phyloP scores from a whole-genome alignment of 2,113 vertebrate genomes.

The Hypanus sabinus region DNA sequence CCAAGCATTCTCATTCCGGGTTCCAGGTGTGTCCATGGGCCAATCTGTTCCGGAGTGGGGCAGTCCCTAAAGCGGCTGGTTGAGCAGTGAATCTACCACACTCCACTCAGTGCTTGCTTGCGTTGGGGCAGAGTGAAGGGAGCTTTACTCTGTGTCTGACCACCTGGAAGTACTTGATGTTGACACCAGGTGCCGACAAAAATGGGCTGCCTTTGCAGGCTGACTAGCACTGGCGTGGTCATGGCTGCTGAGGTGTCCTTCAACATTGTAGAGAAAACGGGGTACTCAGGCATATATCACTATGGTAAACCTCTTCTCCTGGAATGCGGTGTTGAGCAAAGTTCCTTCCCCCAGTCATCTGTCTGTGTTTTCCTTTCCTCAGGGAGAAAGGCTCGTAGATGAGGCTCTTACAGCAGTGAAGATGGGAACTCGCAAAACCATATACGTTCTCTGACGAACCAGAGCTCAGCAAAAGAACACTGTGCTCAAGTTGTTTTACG shows the following conservation, averaged over 20 bases:
- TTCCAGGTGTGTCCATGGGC: background rate
- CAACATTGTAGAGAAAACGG: constrained; percentile 16
- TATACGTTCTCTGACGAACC: constrained; percentile 11
- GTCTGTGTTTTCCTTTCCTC: constrained; percentile 34
- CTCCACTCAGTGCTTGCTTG: background rate
- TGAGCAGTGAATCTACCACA: background rate
- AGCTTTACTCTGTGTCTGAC: constrained; percentile 16
- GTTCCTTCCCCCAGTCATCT: constrained; percentile 21
- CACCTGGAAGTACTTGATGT: constrained; percentile 16
- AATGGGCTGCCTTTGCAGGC: background rate
- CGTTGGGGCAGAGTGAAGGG: constrained; percentile 19
- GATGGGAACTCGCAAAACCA: constrained; percentile 27
- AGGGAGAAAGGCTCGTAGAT: constrained; percentile 30
- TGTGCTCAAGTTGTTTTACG: constrained; percentile 10
- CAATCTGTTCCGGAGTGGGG: background rate
- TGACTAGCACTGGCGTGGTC: background rate
- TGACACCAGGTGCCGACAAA: background rate
- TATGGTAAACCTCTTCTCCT: constrained; percentile 20
- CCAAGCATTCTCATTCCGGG: background rate
- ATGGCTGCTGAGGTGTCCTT: background rate
- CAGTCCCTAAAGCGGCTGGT: background rate
- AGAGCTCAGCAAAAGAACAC: constrained; percentile 13
- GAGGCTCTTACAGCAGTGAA: constrained; percentile 26
- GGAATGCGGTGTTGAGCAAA: constrained; percentile 3
- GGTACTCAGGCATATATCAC: background rate